These are phyloP conservation scores for Macroglossus sobrinus DNA, from an alignment of 2,113 vertebrate genomes.

Conservation along the genomic window DNA sequence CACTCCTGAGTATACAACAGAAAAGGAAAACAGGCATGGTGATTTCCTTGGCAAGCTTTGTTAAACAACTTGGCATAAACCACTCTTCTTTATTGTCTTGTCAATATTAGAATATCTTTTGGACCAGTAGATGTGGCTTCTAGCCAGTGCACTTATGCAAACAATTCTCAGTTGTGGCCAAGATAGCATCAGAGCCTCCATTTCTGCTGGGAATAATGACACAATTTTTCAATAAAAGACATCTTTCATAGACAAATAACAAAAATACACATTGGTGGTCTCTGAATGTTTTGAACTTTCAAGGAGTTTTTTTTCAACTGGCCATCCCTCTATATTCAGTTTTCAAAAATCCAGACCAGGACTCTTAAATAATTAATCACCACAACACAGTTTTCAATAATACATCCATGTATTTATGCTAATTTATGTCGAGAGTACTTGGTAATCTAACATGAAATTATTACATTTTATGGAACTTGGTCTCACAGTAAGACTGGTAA, in stretches of 20 bases:
- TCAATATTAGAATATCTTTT: conserved; percentile 34
- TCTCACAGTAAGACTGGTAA: background rate
- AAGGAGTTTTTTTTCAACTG: background rate
- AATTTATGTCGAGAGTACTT: background rate
- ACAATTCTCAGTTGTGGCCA: background rate
- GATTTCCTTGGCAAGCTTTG: background rate
- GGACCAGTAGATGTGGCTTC: background rate
- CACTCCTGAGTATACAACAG: background rate
- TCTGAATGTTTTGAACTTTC: background rate
- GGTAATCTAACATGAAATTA: conserved; percentile 8
- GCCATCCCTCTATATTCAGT: background rate
- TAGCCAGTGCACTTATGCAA: conserved; percentile 12
- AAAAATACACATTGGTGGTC: background rate
- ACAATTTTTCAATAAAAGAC: conserved; percentile 8
- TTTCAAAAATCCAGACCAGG: background rate
- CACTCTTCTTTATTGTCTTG: conserved; percentile 25
- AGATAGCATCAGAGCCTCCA: background rate
- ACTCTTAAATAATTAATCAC: conserved; percentile 28
- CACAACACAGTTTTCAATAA: background rate
- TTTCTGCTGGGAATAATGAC: background rate
- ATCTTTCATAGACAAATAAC: background rate
- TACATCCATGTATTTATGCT: background rate
- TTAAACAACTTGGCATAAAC: background rate
- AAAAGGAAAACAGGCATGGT: background rate
- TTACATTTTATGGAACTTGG: background rate